Base-by-base conservation (phyloP, 2,797 vertebrate species). In the Alfaro cultratus region DNA sequence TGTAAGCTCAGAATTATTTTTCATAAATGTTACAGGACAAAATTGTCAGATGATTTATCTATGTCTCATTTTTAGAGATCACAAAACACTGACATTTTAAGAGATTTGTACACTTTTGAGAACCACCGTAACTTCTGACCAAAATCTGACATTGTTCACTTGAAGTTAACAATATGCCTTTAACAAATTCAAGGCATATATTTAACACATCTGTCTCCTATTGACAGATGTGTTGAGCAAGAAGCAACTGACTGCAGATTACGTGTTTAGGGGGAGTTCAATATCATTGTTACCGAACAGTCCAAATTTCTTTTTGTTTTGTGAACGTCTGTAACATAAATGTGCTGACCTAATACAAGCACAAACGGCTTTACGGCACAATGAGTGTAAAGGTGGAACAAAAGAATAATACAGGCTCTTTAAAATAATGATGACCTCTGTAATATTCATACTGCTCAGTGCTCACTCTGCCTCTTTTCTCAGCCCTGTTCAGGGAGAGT, bases 401-500 rank as follows among this genome's bases (percentile, higher is more conserved):
- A 77, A 74, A 77, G 80, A 77, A 68, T 73, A 77, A 55, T 45
- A 71, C 12, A 26, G 11, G 39, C 75, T 76, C 70, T 76, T 81
- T 21, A 74, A 82, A 85, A 68, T 60, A 55, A 53, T 62, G 43
- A 80, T 77, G 68, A 74, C 21, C 74, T 57, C 43, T 72, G 21
- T 57, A 29, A 47, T 64, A 79, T 79, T 86, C 78, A 70, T 23
- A 72, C 16, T 10, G 26, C 60, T 46, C 31, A 72, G n/a, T 81
- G 39, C 71, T 46, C 46, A 79, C 31, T 8, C 45, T 15, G n/a
- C 53, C 72, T 76, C 36, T 55, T 45, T 46, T 49, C 45, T 26
- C 43, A 60, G 57, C 57, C 76, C 74, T 51, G 75, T 76, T 89
- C 72, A 86, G 70, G 16, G 34, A 77, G 68, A 86, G 57, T 70